phyloP scores from a whole-genome alignment of 2,797 vertebrate species.

The Macropodus opercularis region DNA sequence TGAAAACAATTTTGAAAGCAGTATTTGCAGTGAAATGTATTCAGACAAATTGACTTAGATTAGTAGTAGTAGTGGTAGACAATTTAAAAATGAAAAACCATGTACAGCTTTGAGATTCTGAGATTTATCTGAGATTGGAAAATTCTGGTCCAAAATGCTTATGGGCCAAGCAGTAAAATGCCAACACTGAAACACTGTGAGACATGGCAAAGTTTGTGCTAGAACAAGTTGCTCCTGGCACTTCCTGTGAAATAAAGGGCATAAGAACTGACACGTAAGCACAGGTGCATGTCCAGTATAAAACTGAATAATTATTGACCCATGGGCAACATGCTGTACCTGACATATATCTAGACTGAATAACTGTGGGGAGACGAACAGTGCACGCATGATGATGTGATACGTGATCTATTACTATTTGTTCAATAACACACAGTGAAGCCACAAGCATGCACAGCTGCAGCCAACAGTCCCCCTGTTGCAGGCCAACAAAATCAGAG shows the following conservation, averaged over 20 bases:
- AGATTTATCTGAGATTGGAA: too few species aligned
- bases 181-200: slow-evolving; percentile 44
- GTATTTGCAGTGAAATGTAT: slow-evolving; percentile 1
- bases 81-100: too few species aligned
- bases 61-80: too few species aligned
- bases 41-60: neutral
- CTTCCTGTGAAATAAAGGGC: slow-evolving; percentile 24
- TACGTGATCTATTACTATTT: neutral
- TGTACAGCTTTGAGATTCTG: too few species aligned
- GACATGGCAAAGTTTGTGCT: slow-evolving; percentile 31
- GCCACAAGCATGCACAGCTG: neutral
- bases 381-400: too few species aligned
- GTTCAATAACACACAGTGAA: neutral
- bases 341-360: neutral
- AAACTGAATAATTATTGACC: slow-evolving; percentile 18
- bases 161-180: slow-evolving; percentile 31
- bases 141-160: slow-evolving; percentile 37
- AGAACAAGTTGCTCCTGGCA: slow-evolving; percentile 46
- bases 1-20: slow-evolving; percentile 3
- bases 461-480: neutral
- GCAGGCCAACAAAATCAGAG: neutral
- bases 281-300: slow-evolving; percentile 11
- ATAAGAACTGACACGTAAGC: slow-evolving; percentile 16
- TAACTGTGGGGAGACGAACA: neutral
- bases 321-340: slow-evolving; percentile 9